Conservation (phyloP, 2,113 vertebrate species). For the Mustelus asterias region DNA sequence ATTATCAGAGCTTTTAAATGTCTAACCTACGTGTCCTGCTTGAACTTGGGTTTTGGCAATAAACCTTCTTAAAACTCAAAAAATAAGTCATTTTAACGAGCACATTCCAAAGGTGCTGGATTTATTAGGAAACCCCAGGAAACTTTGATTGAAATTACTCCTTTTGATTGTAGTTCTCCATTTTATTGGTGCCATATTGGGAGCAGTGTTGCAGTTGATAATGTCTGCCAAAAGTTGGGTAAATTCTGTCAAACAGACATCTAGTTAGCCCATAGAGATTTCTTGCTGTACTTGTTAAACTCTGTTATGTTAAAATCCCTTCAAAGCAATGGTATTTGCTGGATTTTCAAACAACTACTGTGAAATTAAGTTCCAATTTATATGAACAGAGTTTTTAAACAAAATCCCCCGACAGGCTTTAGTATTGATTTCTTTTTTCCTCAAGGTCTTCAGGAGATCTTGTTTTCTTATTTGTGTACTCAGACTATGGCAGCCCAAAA, state of each 20-base stretch:
- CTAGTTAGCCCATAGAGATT: constrained; percentile 45
- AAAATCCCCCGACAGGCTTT: constrained; percentile 66
- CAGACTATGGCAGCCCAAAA: constrained; percentile 31
- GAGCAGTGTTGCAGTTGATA: constrained; percentile 43
- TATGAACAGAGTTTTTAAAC: constrained; percentile 60
- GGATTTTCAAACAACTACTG: constrained; percentile 64
- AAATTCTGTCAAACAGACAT: constrained; percentile 43
- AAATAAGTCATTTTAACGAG: constrained; percentile 54
- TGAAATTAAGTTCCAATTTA: constrained; percentile 76
- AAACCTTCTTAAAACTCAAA: constrained; percentile 54
- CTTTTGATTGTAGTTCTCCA: constrained; percentile 54
- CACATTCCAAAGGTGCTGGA: constrained; percentile 56
- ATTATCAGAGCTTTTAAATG: constrained; percentile 51
- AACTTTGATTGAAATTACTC: constrained; percentile 53
- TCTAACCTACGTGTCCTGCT: constrained; percentile 46
- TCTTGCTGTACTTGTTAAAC: constrained; percentile 42
- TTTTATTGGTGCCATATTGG: constrained; percentile 56
- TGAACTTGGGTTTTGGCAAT: constrained; percentile 54
- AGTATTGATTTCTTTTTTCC: constrained; percentile 71
- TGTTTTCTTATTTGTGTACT: constrained; percentile 54
- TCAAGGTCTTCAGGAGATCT: constrained; percentile 55
- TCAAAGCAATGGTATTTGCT: constrained; percentile 65
- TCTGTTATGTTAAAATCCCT: constrained; percentile 52
- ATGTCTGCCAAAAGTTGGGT: constrained; percentile 44
- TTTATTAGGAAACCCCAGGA: constrained; percentile 56